Conservation (phyloP, 1,140 invertebrate genomes). For the Melanaphis sacchari region DNA sequence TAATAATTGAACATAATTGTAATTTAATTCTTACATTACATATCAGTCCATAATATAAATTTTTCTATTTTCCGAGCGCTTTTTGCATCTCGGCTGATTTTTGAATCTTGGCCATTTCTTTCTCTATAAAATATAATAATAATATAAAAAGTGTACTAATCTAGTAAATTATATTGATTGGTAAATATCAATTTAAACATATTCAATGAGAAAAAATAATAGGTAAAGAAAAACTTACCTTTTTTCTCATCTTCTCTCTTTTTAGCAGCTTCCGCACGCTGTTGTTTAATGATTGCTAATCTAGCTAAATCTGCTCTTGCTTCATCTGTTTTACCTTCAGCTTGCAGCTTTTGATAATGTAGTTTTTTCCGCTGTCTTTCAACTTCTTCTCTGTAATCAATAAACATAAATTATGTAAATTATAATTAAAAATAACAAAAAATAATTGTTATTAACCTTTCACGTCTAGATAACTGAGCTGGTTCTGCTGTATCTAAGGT, state of each 20-base stretch:
- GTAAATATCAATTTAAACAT: background rate
- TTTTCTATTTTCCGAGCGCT: conserved; percentile 67
- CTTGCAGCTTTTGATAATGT: conserved; percentile 90
- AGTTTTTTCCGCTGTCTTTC: conserved; percentile 87
- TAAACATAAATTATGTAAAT: background rate
- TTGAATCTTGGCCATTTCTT: conserved; percentile 67
- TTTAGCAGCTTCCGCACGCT: conserved; percentile 91
- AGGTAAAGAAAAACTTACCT: conserved; percentile 65
- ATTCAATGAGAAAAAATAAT: background rate
- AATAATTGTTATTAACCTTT: conserved; percentile 65
- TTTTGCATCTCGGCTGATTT: conserved; percentile 69
- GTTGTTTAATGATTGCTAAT: conserved; percentile 88
- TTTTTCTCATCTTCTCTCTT: conserved; percentile 86
- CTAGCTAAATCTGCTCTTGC: conserved; percentile 92
- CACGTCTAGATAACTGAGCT: conserved; percentile 79
- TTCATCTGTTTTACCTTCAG: conserved; percentile 94
- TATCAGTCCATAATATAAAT: conserved; percentile 49
- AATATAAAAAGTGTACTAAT: background rate
- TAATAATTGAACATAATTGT: conserved; percentile 52
- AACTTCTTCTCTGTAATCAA: conserved; percentile 80
- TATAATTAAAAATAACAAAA: background rate
- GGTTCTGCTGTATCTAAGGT: conserved; percentile 65
- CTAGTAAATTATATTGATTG: too few species aligned
- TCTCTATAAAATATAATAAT: conserved; percentile 62
- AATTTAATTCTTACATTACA: conserved; percentile 45